Evolutionary conservation across 2,113 vertebrate genomes (phyloP).

Genomic region (Cheilinus undulatus): DNA sequence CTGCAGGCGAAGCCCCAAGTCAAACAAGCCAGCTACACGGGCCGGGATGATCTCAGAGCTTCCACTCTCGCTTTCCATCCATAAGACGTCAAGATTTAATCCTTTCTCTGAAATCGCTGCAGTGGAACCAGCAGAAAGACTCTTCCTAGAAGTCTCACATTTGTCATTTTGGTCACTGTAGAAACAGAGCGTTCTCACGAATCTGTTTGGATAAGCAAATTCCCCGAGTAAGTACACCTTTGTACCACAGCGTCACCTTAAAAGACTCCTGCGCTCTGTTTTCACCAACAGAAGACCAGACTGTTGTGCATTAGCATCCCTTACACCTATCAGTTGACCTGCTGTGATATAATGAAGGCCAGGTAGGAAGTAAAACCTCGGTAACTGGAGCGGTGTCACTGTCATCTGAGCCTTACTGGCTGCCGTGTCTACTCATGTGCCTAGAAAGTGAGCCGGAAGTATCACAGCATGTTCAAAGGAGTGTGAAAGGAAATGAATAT

Average conservation of each 20-base stretch:
- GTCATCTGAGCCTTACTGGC: constrained; percentile 45
- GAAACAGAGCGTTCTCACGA: neutral
- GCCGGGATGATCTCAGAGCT: constrained; percentile 45
- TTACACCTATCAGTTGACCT: constrained; percentile 44
- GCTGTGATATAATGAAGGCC: constrained; percentile 23
- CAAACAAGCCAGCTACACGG: constrained; percentile 52
- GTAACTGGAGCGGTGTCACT: constrained; percentile 53
- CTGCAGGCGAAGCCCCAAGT: constrained; percentile 63
- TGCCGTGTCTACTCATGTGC: constrained; percentile 13
- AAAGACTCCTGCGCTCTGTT: constrained; percentile 9
- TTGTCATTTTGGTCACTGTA: neutral
- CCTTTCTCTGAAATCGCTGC: neutral
- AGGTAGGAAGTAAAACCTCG: constrained; percentile 46
- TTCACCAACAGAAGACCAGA: neutral
- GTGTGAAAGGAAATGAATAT: too few species aligned
- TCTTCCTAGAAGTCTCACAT: neutral
- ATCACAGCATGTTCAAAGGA: neutral
- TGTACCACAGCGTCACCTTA: neutral
- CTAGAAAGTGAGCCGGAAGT: constrained; percentile 50
- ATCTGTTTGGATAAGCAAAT: too few species aligned
- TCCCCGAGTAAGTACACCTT: too few species aligned
- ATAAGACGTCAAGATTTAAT: constrained; percentile 32
- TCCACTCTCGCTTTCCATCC: constrained; percentile 7
- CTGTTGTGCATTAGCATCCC: neutral
- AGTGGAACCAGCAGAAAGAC: neutral